A percentile compares a stretch with the other conserved stretches of the same genome.
Evolutionary conservation across 2,797 vertebrate species (phyloP).

Genomic region (Mormyrus proboscirostris): DNA sequence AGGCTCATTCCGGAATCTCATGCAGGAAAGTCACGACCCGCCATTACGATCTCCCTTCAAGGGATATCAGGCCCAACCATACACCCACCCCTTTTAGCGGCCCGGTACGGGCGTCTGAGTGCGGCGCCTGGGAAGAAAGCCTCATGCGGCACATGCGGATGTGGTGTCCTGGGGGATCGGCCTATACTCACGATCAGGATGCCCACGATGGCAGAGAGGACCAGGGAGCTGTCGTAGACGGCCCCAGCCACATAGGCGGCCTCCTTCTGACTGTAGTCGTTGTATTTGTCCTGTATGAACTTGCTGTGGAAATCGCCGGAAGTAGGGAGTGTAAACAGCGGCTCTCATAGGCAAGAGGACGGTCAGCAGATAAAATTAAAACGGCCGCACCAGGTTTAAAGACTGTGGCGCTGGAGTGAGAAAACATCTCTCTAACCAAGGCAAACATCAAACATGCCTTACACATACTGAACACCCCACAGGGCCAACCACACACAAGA

Average conservation of each 20-base stretch:
- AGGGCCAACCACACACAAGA: background rate
- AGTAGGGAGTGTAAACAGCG: background rate
- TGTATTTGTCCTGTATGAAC: conserved; percentile 80
- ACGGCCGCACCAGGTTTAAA: background rate
- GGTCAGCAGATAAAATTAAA: background rate
- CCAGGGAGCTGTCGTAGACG: conserved; percentile 67
- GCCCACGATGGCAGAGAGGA: conserved; percentile 65
- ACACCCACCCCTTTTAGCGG: background rate
- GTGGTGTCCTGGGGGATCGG: background rate
- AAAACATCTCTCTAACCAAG: background rate
- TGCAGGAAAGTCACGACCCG: background rate
- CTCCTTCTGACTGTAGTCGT: conserved; percentile 68
- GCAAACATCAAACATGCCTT: background rate
- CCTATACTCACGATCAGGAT: conserved; percentile 67
- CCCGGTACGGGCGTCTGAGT: background rate
- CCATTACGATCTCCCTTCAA: background rate
- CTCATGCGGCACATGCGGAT: background rate
- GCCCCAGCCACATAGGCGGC: conserved; percentile 66
- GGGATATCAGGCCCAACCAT: background rate
- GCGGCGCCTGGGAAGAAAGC: background rate
- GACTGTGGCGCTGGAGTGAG: background rate
- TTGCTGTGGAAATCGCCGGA: conserved; percentile 53
- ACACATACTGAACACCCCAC: background rate
- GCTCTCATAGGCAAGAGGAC: background rate
- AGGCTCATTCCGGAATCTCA: background rate